These are phyloP conservation scores for Chaetogeoica ovagalla DNA, from an alignment of 2,888 invertebrate genomes.

Conservation along the genomic window DNA sequence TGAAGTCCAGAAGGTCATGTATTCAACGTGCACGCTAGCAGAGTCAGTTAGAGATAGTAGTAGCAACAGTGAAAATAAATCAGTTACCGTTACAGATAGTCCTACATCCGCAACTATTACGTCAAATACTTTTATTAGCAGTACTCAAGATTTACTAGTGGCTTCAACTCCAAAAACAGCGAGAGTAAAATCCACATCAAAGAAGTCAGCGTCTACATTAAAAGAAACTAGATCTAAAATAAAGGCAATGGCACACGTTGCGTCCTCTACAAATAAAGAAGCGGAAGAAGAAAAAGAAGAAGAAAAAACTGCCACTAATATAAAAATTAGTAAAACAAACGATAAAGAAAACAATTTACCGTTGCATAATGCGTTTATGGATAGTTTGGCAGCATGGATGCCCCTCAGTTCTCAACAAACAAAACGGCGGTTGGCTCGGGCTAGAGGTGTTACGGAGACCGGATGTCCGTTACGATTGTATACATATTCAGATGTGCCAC, in stretches of 20 bases:
- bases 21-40: background rate
- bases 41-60: background rate
- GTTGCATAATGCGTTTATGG: conserved; percentile 16
- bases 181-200: background rate
- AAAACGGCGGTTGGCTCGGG: background rate
- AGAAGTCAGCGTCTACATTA: too few species aligned
- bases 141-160: background rate
- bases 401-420: background rate
- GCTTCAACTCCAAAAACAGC: background rate
- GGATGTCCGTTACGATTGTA: conserved; percentile 21
- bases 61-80: background rate
- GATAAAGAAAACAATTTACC: background rate
- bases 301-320: background rate
- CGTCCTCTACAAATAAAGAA: background rate
- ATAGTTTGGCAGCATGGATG: conserved; percentile 2
- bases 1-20: conserved; percentile 3
- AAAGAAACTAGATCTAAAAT: background rate
- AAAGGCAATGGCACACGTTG: background rate
- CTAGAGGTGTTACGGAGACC: background rate
- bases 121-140: background rate
- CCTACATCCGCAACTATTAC: background rate
- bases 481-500: conserved; percentile 21
- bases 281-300: background rate
- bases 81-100: background rate
- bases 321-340: background rate